phyloP scores from a whole-genome alignment of 2,888 invertebrate genomes.

The Plagodis dolabraria region DNA sequence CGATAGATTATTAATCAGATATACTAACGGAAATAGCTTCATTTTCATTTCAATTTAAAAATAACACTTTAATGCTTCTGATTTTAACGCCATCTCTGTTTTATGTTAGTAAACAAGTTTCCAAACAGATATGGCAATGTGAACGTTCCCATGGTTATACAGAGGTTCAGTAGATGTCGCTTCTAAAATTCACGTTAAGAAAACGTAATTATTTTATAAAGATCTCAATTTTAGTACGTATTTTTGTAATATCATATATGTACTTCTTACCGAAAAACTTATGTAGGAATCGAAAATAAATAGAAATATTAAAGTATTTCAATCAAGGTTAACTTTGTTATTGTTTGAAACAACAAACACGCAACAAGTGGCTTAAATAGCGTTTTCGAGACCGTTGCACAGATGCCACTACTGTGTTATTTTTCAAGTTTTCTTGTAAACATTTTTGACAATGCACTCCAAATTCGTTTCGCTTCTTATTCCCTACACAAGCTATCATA shows the following conservation, averaged over 20 bases:
- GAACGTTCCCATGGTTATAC: not conserved
- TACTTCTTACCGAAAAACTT: too few species aligned
- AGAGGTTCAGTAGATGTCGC: constrained; percentile 17
- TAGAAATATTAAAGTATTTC: not conserved
- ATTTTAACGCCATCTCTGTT: constrained; percentile 20
- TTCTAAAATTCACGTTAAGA: not conserved
- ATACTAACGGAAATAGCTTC: not conserved
- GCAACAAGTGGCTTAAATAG: constrained; percentile 13
- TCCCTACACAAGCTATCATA: too few species aligned
- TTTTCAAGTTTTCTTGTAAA: not conserved
- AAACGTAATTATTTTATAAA: too few species aligned
- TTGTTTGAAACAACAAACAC: not conserved
- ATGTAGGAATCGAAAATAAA: not conserved
- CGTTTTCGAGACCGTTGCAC: not conserved
- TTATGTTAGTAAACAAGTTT: not conserved
- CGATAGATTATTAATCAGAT: too few species aligned
- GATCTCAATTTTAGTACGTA: too few species aligned
- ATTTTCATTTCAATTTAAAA: not conserved
- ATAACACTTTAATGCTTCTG: not conserved
- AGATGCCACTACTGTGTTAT: constrained; percentile 9
- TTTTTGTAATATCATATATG: too few species aligned
- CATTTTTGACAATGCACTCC: too few species aligned
- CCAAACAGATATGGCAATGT: not conserved
- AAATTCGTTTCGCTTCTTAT: too few species aligned
- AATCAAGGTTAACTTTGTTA: not conserved